A percentile compares a stretch with the other conserved stretches of the same genome.
Conservation (phyloP, 2,888 invertebrate genomes). For the Andrena camellia region DNA sequence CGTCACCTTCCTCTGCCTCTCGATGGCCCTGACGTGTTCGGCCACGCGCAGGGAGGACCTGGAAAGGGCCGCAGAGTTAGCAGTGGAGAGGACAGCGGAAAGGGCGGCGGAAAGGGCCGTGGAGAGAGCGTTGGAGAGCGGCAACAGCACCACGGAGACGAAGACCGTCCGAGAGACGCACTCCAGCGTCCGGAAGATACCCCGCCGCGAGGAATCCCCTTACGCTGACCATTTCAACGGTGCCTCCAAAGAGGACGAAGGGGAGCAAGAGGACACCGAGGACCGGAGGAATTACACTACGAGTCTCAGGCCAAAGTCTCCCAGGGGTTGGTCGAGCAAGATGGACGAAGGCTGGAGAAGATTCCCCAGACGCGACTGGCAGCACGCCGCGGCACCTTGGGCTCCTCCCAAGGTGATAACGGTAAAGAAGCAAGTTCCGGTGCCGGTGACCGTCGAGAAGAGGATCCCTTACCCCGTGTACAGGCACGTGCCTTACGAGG, state of each 20-base stretch:
- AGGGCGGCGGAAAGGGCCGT: slow-evolving; percentile 82
- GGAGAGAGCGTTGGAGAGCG: slow-evolving; percentile 81
- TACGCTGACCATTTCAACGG: slow-evolving; percentile 17
- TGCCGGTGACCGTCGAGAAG: slow-evolving; percentile 88
- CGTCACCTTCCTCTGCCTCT: slow-evolving; percentile 67
- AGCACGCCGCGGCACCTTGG: neutral
- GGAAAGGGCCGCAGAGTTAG: slow-evolving; percentile 81
- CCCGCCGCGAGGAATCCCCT: slow-evolving; percentile 24
- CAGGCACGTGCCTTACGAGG: slow-evolving; percentile 89
- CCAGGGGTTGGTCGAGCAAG: slow-evolving; percentile 17
- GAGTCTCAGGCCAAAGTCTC: neutral
- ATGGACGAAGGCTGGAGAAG: slow-evolving; percentile 36
- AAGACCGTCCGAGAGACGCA: slow-evolving; percentile 79
- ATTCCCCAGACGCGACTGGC: slow-evolving; percentile 44
- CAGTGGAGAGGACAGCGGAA: slow-evolving; percentile 82
- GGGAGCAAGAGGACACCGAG: slow-evolving; percentile 30
- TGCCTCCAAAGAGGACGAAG: slow-evolving; percentile 8
- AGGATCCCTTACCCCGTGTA: slow-evolving; percentile 88
- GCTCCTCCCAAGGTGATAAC: slow-evolving; percentile 51
- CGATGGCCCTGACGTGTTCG: slow-evolving; percentile 42
- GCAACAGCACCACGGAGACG: slow-evolving; percentile 78
- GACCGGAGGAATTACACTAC: slow-evolving; percentile 40
- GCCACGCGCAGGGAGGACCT: slow-evolving; percentile 74
- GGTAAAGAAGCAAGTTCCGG: slow-evolving; percentile 72
- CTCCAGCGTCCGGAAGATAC: slow-evolving; percentile 74